Base-by-base conservation (phyloP, 23 tunicate genomes). In the Pegea sp. region DNA sequence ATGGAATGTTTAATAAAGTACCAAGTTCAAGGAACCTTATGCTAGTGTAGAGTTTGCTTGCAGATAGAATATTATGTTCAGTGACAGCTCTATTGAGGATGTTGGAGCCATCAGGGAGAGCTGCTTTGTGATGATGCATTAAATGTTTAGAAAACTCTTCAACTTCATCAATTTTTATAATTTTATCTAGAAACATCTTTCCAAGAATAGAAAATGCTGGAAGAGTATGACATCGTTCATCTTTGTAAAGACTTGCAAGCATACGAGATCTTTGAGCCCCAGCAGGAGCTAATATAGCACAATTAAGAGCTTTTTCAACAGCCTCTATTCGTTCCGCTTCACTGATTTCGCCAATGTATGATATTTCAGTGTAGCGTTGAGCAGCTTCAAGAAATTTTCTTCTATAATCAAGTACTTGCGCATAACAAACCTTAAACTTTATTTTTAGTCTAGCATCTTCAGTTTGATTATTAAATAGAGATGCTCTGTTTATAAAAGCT, bases 361-460 rank as follows among this genome's bases (percentile, higher is more conserved):
- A 87, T 20, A 87, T 51, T 75, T 87, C 87, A 60, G 69, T 75
- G 74, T 87, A 87, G 34, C 74, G 53, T 34, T 87, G 96, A 28
- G 96, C 78, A 32, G 96, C 96, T 65, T 87, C 96, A 4, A 87
- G 29, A 62, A 87, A 87, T 44, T 87, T 87, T 26, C 78, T 68
- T 0, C 78, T 63, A 56, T 87, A 87, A 56, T 87, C 96, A 8
- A 87, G 60, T 24, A 69, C 78, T 52, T 78, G 48, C 3, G 96
- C 96, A 56, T 75, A 69, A 64, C 96, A 84, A 38, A 74, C 95
- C 53, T 84, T 84, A 58, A 68, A 73, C 33, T 74, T 77, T 24
- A 73, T 84, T 58, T 73, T 77, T 3, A 84, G 62, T 51, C 69
- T 28, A 22, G 60, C 68, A 52, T 73, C 49, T 19, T 61, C 63